Base-by-base conservation (phyloP, 1,140 invertebrate genomes). In the Lepidurus couesii region DNA sequence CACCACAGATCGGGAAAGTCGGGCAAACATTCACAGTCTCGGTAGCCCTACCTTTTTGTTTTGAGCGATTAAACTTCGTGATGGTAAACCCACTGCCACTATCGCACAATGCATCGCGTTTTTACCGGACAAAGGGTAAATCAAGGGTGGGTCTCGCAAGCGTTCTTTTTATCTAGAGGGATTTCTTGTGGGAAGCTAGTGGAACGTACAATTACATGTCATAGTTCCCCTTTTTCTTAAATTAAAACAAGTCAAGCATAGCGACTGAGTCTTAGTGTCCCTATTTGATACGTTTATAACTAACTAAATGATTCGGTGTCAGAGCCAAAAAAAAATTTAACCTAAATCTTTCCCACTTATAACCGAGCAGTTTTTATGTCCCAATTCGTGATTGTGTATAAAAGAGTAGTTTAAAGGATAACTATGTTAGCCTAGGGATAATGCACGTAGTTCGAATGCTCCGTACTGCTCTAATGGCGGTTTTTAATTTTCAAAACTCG, bases 11-110 rank as follows among this genome's bases (percentile, higher is more conserved):
- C 13, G 16, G 53, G 53, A 65, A 65, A 65, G 53, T 16, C 21
- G 53, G 13, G 21, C 53, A 1, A 47, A 65, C 53, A 21, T 65
- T 65, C 21, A 65, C 16, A 65, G 53, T 65, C 53, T 65, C 53
- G 21, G 53, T 65, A 65, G 53, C 21, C 53, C 53, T 65, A 65
- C 13, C 34, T 65, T 65, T 65, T 65, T 65, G 53, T 65, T 65
- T 16, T 16, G 21, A 65, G n/a, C 9, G n/a, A 65, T 65, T 65
- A 65, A 65, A 65, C 16, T n/a, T 13, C 53, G 21, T 21, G 16
- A 21, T 21, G 7, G 16, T 65, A 16, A 7, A 65, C 53, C 13
- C n/a, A 7, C 13, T 65, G 53, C 3, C 21, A 16, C 53, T 13
- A 65, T 65, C 21, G 34, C 34, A 34, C 34, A 34, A 34, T 65